Evolutionary conservation across 1,140 invertebrate species (phyloP).

Genomic region (Heliconius hermathena): DNA sequence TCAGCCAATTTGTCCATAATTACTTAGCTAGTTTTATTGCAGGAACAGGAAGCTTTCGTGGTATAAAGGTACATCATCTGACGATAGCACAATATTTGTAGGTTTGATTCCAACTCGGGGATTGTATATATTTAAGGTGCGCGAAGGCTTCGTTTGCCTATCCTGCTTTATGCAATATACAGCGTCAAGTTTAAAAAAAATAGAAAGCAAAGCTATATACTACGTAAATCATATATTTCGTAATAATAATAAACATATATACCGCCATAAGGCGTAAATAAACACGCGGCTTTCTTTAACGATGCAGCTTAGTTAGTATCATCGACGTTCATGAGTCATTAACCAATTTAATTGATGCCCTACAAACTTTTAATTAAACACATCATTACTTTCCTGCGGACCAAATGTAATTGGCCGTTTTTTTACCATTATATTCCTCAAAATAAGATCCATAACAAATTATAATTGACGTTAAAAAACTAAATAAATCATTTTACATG

Average conservation of each 20-base stretch:
- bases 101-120: too few species aligned
- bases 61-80: too few species aligned
- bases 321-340: constrained; percentile 36
- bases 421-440: constrained; percentile 13
- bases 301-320: constrained; percentile 22
- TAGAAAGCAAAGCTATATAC: too few species aligned
- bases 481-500: constrained; percentile 1
- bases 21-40: too few species aligned
- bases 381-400: constrained; percentile 46
- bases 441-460: constrained; percentile 14
- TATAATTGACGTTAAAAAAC: constrained; percentile 1
- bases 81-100: too few species aligned
- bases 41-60: too few species aligned
- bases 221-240: neutral
- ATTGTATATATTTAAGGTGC: too few species aligned
- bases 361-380: constrained; percentile 56
- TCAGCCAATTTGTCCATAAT: too few species aligned
- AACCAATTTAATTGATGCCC: constrained; percentile 34
- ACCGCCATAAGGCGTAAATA: neutral
- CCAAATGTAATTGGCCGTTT: constrained; percentile 12
- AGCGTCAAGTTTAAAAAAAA: too few species aligned
- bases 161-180: too few species aligned
- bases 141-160: too few species aligned
- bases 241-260: neutral
- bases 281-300: neutral